Conservation (phyloP, 2,797 vertebrate species). For the Liasis olivaceus region DNA sequence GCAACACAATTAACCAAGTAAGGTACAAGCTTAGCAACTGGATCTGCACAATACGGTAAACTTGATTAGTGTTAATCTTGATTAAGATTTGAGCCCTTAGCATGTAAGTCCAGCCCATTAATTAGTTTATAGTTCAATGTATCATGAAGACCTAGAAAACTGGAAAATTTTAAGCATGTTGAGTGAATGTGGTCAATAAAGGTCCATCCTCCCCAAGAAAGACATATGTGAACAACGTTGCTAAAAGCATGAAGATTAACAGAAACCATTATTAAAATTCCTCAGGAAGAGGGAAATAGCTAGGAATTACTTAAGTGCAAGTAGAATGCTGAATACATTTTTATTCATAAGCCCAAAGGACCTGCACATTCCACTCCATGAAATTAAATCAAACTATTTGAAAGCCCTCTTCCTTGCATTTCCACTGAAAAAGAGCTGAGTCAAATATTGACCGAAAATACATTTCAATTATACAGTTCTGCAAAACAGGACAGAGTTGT, state of each 20-base stretch:
- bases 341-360: neutral
- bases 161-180: neutral
- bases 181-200: neutral
- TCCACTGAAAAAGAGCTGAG: neutral
- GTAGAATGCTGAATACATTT: neutral
- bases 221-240: neutral
- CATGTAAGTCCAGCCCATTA: neutral
- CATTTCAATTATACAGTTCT: neutral
- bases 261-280: neutral
- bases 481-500: neutral
- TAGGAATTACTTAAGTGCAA: neutral
- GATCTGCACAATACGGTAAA: neutral
- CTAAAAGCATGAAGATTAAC: neutral
- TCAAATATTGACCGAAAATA: neutral
- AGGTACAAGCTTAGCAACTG: neutral
- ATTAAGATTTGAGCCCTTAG: neutral
- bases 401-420: neutral
- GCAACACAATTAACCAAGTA: no score
- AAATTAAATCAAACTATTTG: neutral
- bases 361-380: neutral
- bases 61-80: neutral
- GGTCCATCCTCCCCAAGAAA: neutral
- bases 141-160: neutral
- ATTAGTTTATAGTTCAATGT: neutral
- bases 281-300: neutral